These are phyloP conservation scores for Etheostoma perlongum DNA, from an alignment of 2,797 vertebrate species.

Conservation along the genomic window DNA sequence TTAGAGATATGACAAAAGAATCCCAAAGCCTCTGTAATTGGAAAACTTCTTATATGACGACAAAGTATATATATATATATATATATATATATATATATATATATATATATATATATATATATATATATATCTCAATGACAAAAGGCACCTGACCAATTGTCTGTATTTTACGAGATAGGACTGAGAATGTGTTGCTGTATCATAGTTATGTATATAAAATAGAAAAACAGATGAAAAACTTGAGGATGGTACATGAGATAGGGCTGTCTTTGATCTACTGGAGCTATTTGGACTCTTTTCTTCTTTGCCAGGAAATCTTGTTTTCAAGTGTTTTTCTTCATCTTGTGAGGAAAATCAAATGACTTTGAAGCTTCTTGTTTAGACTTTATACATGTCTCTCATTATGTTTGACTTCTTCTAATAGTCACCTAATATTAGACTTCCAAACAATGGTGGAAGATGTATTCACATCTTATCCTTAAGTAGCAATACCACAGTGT, in stretches of 20 bases:
- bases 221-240: not conserved
- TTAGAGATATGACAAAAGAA: constrained; percentile 19
- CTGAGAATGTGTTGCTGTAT: too few species aligned
- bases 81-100: too few species aligned
- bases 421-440: not conserved
- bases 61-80: too few species aligned
- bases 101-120: too few species aligned
- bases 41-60: constrained; percentile 19
- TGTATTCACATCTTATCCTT: not conserved
- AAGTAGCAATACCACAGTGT: not conserved
- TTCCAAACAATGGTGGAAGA: not conserved
- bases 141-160: too few species aligned
- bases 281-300: not conserved
- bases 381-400: not conserved
- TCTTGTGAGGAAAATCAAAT: not conserved
- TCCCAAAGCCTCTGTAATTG: constrained; percentile 28
- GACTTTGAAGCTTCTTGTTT: constrained; percentile 3
- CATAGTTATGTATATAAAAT: constrained; percentile 2
- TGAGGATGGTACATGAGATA: not conserved
- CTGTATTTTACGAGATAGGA: too few species aligned
- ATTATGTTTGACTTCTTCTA: not conserved
- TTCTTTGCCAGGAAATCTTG: not conserved
- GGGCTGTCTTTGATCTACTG: not conserved
- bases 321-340: not conserved
- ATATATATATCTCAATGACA: too few species aligned